A percentile compares a stretch with the other conserved stretches of the same genome.
phyloP scores from a whole-genome alignment of 2,113 vertebrate species.

The Choloepus hoffmanni region DNA sequence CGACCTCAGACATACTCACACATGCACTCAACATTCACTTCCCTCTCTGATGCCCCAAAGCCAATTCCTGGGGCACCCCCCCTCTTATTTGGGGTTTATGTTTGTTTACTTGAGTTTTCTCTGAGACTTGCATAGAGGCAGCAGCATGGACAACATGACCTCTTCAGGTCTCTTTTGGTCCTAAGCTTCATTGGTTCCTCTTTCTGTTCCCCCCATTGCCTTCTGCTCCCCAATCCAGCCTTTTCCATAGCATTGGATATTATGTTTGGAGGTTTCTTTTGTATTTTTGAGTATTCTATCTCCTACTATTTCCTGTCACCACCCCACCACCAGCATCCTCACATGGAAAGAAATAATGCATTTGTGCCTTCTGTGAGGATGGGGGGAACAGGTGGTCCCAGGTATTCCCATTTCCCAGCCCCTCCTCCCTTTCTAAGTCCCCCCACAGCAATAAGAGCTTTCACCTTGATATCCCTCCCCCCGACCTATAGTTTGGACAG shows the following conservation, averaged over 20 bases:
- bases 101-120: slow-evolving; percentile 67
- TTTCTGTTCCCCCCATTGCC: background rate
- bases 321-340: slow-evolving; percentile 30
- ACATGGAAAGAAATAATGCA: slow-evolving; percentile 75
- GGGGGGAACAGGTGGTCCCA: slow-evolving; percentile 46
- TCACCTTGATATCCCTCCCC: background rate
- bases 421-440: background rate
- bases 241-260: slow-evolving; percentile 57
- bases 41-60: slow-evolving; percentile 57
- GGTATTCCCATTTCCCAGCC: slow-evolving; percentile 45
- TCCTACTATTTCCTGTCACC: background rate
- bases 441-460: slow-evolving; percentile 78
- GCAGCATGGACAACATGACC: background rate
- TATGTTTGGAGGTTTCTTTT: slow-evolving; percentile 73
- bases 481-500: slow-evolving; percentile 76
- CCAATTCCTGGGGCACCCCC: slow-evolving; percentile 59
- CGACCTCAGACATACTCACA: background rate
- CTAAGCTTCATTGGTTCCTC: slow-evolving; percentile 16
- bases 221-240: background rate
- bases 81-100: background rate
- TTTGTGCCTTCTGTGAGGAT: slow-evolving; percentile 81
- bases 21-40: background rate
- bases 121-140: slow-evolving; percentile 25
- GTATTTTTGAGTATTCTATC: slow-evolving; percentile 63
- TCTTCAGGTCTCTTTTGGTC: background rate